phyloP scores from a whole-genome alignment of 2,113 vertebrate genomes.

The Bubo scandiacus region DNA sequence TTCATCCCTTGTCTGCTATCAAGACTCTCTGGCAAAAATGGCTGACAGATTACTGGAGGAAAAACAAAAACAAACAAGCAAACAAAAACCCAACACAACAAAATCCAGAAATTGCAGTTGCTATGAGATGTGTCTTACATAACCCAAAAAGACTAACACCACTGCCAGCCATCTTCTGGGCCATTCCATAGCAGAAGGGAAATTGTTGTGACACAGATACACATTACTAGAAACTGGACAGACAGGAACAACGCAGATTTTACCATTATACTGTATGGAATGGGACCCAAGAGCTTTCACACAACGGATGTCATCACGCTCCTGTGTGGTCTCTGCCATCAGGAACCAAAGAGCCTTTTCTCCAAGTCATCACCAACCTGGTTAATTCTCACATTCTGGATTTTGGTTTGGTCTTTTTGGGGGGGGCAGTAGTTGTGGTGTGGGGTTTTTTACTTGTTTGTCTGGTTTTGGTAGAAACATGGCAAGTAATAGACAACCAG shows the following conservation, averaged over 20 bases:
- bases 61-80: not conserved
- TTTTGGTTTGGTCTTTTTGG: not conserved
- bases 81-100: not conserved
- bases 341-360: not conserved
- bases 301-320: not conserved
- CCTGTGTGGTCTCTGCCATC: not conserved
- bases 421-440: too few relatives aligned
- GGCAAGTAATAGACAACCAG: not conserved
- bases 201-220: not conserved
- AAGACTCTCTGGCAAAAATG: not conserved
- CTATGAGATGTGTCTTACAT: not conserved
- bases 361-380: not conserved
- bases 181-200: not conserved
- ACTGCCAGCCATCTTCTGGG: not conserved
- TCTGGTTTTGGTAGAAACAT: not conserved
- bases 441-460: not conserved
- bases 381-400: not conserved
- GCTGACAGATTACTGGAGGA: not conserved
- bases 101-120: not conserved
- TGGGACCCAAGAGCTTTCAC: not conserved
- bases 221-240: not conserved
- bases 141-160: not conserved
- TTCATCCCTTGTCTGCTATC: not conserved
- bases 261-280: not conserved
- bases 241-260: rapidly evolving